A percentile compares a stretch with the other conserved stretches of the same genome.
Conservation (phyloP, 2,888 invertebrate genomes). For the Chymomyza caudatula region DNA sequence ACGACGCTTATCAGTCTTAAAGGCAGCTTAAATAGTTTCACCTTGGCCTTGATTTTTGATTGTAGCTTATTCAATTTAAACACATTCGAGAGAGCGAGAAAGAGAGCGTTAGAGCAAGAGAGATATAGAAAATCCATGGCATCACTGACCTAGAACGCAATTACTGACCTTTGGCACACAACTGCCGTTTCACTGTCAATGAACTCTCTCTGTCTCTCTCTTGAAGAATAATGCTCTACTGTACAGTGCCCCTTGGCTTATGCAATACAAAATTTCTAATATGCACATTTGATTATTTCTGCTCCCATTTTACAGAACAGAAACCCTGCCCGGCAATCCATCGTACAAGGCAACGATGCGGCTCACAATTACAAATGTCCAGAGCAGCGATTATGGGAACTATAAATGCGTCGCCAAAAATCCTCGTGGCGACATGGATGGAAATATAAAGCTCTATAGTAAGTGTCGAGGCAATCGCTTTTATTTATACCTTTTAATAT, state of each 20-base stretch:
- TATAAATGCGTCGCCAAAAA: slow-evolving; percentile 94
- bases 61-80: slow-evolving; percentile 42
- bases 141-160: slow-evolving; percentile 47
- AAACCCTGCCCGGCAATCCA: slow-evolving; percentile 84
- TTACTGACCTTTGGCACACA: slow-evolving; percentile 22
- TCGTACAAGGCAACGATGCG: slow-evolving; percentile 93
- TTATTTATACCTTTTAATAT: slow-evolving; percentile 64
- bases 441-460: slow-evolving; percentile 93
- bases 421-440: slow-evolving; percentile 93
- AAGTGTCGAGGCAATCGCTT: slow-evolving; percentile 79
- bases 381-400: slow-evolving; percentile 89
- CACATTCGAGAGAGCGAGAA: not conserved
- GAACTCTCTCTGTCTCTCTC: slow-evolving; percentile 43
- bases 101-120: not conserved
- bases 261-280: not conserved
- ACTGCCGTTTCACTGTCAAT: slow-evolving; percentile 52
- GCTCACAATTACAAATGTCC: slow-evolving; percentile 88
- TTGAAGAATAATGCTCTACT: not conserved
- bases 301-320: slow-evolving; percentile 78
- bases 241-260: slow-evolving; percentile 3
- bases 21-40: slow-evolving; percentile 38
- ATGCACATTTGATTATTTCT: slow-evolving; percentile 10
- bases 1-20: slow-evolving; percentile 46
- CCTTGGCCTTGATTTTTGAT: slow-evolving; percentile 72
- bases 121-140: not conserved